These are phyloP conservation scores for Vanessa tameamea DNA, from an alignment of 1,140 invertebrate genomes.

Conservation along the genomic window DNA sequence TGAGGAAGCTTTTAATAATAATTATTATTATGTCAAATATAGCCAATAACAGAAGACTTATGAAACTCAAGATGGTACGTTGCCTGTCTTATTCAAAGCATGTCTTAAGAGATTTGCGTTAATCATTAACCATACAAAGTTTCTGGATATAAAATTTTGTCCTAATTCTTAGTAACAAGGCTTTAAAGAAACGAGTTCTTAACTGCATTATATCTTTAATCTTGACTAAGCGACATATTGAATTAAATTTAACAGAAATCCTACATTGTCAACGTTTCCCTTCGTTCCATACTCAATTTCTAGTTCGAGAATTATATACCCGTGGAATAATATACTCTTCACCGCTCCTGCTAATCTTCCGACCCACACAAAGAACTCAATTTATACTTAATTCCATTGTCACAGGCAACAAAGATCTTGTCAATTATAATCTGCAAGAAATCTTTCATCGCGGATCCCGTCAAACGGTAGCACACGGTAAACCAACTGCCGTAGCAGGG, in stretches of 20 bases:
- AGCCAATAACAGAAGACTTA: too few relatives aligned
- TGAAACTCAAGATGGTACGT: too few relatives aligned
- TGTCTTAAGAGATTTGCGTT: conserved; percentile 22
- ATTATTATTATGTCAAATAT: too few relatives aligned
- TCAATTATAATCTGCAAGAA: conserved; percentile 76
- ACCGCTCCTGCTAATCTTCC: conserved; percentile 69
- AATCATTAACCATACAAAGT: conserved; percentile 25
- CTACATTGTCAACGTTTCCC: conserved; percentile 50
- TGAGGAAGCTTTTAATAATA: too few relatives aligned
- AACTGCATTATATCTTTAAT: conserved; percentile 56
- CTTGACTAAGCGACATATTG: conserved; percentile 52
- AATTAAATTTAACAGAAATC: conserved; percentile 65
- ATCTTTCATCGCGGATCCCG: conserved; percentile 65
- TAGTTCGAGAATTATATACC: conserved; percentile 61
- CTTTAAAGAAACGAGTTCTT: conserved; percentile 23
- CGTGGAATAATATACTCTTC: conserved; percentile 49
- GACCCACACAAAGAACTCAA: conserved; percentile 61
- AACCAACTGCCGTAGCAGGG: conserved; percentile 50
- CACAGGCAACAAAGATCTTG: conserved; percentile 75
- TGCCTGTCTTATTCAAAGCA: not conserved
- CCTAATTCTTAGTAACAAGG: conserved; percentile 33
- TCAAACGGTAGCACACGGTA: conserved; percentile 72
- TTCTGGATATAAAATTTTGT: conserved; percentile 18
- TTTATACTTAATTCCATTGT: conserved; percentile 73
- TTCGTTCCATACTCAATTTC: conserved; percentile 59